Evolutionary conservation across 1,140 invertebrate genomes (phyloP), one percentile per base, ranked within the genome.

Genomic region (Penaeus indicus): DNA sequence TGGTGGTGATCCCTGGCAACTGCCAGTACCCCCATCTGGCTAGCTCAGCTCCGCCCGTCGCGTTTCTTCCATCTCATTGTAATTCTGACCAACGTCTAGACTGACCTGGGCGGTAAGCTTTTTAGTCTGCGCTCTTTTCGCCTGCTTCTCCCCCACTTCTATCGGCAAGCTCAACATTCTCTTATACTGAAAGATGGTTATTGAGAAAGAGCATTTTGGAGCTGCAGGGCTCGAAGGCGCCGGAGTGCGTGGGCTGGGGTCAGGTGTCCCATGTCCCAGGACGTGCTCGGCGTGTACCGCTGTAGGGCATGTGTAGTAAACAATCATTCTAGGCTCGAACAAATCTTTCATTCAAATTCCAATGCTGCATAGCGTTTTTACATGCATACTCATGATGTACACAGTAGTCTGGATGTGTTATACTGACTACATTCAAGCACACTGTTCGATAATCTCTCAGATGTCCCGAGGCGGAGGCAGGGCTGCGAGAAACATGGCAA

Each of bases 51-150:
- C 89, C 89, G 85, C 85, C 89, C 89, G 89, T 64, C 85, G 80
- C 61, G 85, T 87, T 83, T 90, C 69, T 87, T 86, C 85, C 84
- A 86, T 86, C 89, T 90, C 89, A 90, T 90, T 90, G 89, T 90
- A 90, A 90, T 90, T 90, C 89, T 86, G 85, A 87, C 89, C 89
- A 90, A 87, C 89, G 85, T 90, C 84, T 87, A 85, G 81, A 90
- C 84, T 90, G 89, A 87, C 89, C 89, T 84, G 85, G 81, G 89
- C 85, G 89, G 89, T 87, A 87, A 86, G 89, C 89, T 86, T 90
- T 90, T 90, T 90, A 86, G 84, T 79, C 88, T 81, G 82, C 84
- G 75, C 83, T 80, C 75, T 81, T 85, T 85, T 84, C 83, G 62
- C 77, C 88, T 89, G 82, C n/a, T 47, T 60, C 88, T 89, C 83